Conservation (phyloP, 2,113 vertebrate genomes). For the Malurus melanocephalus region DNA sequence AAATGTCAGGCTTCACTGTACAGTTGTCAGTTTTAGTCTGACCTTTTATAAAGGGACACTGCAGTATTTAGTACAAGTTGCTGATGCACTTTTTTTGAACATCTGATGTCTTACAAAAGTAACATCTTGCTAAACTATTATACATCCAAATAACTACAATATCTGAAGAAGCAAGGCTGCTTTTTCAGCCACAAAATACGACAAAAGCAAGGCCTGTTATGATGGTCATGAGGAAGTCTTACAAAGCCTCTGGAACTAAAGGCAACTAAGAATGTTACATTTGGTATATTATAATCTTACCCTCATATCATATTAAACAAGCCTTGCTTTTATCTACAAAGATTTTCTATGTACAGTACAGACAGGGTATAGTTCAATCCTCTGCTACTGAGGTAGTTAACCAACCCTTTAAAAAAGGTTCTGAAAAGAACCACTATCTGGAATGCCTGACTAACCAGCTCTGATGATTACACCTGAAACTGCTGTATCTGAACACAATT, state of each 20-base stretch:
- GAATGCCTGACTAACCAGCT: conserved; percentile 99
- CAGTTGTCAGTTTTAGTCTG: conserved; percentile 81
- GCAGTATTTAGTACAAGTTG: conserved; percentile 90
- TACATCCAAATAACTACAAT: conserved; percentile 99
- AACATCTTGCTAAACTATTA: conserved; percentile 97
- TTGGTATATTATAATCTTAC: conserved; percentile 93
- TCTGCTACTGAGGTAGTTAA: conserved; percentile 97
- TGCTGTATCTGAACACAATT: conserved; percentile 95
- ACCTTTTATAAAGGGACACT: conserved; percentile 96
- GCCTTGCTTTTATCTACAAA: conserved; percentile 99
- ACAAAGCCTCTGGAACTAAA: conserved; percentile 96
- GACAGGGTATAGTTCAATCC: conserved; percentile 99
- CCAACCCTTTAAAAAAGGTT: conserved; percentile 98
- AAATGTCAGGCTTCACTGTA: conserved; percentile 84
- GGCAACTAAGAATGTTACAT: conserved; percentile 98
- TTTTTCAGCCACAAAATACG: conserved; percentile 99
- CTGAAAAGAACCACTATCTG: conserved; percentile 99
- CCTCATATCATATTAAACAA: conserved; percentile 99
- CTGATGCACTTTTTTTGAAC: conserved; percentile 92
- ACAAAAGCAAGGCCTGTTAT: conserved; percentile 98
- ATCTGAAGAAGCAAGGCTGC: conserved; percentile 98
- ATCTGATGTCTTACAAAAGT: conserved; percentile 99
- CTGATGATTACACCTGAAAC: conserved; percentile 99
- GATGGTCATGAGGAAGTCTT: conserved; percentile 97
- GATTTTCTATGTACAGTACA: conserved; percentile 99